phyloP scores from a whole-genome alignment of 1,140 invertebrate genomes.

The Pygmarrhopalites habei region DNA sequence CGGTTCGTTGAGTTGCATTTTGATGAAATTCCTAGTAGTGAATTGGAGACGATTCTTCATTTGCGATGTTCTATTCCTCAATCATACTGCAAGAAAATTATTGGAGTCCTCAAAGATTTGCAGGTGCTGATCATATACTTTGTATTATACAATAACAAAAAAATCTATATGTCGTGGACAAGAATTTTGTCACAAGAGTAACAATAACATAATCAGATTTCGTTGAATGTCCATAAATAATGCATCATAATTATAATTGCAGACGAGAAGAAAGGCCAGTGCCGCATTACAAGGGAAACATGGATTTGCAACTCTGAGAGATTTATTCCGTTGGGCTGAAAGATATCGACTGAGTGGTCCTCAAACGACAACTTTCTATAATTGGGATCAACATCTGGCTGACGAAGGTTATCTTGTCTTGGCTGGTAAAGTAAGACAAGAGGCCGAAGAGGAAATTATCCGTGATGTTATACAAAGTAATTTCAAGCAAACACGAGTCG shows the following conservation, averaged over 20 bases:
- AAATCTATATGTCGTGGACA: too few relatives aligned
- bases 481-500: conserved; percentile 70
- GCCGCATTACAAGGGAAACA: conserved; percentile 89
- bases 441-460: conserved; percentile 70
- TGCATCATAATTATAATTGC: too few relatives aligned
- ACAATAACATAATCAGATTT: too few relatives aligned
- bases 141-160: too few relatives aligned
- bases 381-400: conserved; percentile 95
- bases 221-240: too few relatives aligned
- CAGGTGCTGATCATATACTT: conserved; percentile 50
- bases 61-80: conserved; percentile 77
- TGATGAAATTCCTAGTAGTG: conserved; percentile 81
- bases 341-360: conserved; percentile 70
- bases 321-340: conserved; percentile 96
- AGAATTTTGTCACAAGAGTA: too few relatives aligned
- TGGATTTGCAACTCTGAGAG: conserved; percentile 88
- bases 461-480: conserved; percentile 72
- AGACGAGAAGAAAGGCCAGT: conserved; percentile 68
- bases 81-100: conserved; percentile 84
- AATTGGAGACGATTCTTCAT: conserved; percentile 85
- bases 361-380: conserved; percentile 61
- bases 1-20: conserved; percentile 97
- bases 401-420: conserved; percentile 95
- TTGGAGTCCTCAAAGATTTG: conserved; percentile 84
- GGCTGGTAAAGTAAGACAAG: conserved; percentile 82